These are phyloP conservation scores for Cheilosia impressa DNA, from an alignment of 2,888 invertebrate species.

Conservation along the genomic window DNA sequence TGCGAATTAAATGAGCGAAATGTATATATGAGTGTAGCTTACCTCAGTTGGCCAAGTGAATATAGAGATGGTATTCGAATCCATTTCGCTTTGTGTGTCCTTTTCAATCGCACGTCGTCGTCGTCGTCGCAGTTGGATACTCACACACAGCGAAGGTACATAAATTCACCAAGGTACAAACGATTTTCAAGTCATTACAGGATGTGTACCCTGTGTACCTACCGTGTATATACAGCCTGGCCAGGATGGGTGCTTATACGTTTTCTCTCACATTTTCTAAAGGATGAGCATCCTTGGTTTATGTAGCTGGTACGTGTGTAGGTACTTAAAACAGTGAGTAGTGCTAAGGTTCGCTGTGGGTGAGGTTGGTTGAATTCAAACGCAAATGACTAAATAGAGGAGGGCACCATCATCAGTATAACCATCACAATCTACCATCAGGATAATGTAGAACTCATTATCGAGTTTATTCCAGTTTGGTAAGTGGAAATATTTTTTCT, in stretches of 20 bases:
- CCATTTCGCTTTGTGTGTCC: slow-evolving; percentile 38
- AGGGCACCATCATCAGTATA: slow-evolving; percentile 21
- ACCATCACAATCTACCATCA: slow-evolving; percentile 62
- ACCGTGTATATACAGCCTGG: too few relatives aligned
- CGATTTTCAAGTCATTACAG: slow-evolving; percentile 65
- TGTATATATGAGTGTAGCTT: slow-evolving; percentile 26
- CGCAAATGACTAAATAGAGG: slow-evolving; percentile 52
- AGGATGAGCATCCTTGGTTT: slow-evolving; percentile 57
- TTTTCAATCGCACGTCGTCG: slow-evolving; percentile 22
- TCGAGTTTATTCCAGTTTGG: slow-evolving; percentile 72
- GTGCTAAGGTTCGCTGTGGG: slow-evolving; percentile 40
- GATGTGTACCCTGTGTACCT: slow-evolving; percentile 38
- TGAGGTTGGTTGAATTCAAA: slow-evolving; percentile 32
- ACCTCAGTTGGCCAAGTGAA: slow-evolving; percentile 15
- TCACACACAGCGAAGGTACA: slow-evolving; percentile 3
- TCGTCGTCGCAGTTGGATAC: slow-evolving; percentile 6
- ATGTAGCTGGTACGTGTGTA: slow-evolving; percentile 24
- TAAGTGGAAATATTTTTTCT: slow-evolving; percentile 65
- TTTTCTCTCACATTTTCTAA: slow-evolving; percentile 46
- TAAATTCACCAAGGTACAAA: slow-evolving; percentile 50
- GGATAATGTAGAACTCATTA: slow-evolving; percentile 72
- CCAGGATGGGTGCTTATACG: slow-evolving; percentile 37
- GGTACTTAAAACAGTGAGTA: slow-evolving; percentile 47
- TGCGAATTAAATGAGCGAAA: slow-evolving; percentile 71
- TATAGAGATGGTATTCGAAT: slow-evolving; percentile 36